phyloP scores from a whole-genome alignment of 2,113 vertebrate genomes.

The Muntiacus reevesi region DNA sequence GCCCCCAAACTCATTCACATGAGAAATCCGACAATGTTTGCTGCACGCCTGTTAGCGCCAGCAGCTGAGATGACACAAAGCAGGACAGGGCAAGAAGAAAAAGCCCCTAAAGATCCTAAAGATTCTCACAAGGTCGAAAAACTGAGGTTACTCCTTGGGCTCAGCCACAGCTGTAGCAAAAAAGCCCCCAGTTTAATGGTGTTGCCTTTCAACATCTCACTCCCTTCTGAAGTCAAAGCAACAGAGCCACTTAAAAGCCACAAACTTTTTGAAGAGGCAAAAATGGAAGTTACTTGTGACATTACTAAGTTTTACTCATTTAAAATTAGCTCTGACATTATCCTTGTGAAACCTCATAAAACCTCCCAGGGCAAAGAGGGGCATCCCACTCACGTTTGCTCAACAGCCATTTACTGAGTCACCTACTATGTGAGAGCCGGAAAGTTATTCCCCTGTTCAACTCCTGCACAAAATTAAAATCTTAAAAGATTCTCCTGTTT shows the following conservation, averaged over 20 bases:
- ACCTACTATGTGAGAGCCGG: neutral
- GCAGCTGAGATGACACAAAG: neutral
- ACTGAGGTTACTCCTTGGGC: neutral
- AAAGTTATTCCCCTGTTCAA: neutral
- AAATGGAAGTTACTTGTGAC: neutral
- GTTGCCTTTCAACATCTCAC: neutral
- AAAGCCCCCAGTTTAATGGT: neutral
- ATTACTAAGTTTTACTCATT: neutral
- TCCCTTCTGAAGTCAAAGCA: neutral
- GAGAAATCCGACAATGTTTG: neutral
- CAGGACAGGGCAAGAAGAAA: neutral
- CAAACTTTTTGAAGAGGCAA: neutral
- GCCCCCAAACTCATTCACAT: neutral
- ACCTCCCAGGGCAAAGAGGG: neutral
- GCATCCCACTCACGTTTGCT: neutral
- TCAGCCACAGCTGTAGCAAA: neutral
- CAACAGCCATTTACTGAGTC: neutral
- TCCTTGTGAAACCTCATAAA: neutral
- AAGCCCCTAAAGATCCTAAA: neutral
- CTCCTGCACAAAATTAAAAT: neutral
- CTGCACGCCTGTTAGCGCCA: neutral
- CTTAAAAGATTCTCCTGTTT: neutral
- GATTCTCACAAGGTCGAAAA: neutral
- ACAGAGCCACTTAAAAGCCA: neutral
- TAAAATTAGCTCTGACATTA: neutral